Evolutionary conservation across 1,140 invertebrate species (phyloP), one percentile per base, ranked within the genome.

Genomic region (Drosophila subobscura): DNA sequence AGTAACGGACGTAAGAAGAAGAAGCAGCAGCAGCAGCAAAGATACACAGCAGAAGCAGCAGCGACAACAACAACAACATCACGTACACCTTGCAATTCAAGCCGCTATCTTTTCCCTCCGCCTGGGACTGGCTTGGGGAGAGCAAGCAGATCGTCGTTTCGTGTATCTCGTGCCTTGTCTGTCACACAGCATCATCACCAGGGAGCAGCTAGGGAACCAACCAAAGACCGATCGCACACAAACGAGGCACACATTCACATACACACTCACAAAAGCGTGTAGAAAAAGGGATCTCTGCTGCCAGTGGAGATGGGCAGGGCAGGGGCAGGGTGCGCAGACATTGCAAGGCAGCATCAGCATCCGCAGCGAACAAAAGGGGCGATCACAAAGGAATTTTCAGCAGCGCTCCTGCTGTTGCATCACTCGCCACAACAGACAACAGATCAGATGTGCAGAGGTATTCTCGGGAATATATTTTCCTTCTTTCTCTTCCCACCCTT

Each of bases 81-180:
- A 56, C 83, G 78, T 86, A 86, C 83, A 86, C 83, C 83, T 86
- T 86, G 83, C 83, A 88, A 83, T 88, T 89, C 79, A 88, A 83
- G 83, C 78, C 75, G 75, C 83, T 86, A 86, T 86, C 70, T 86
- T 77, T 68, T 83, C 66, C 70, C 52, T 70, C 78, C 61, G 63
- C 79, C 66, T 72, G 58, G 41, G 45, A 47, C 57, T 61, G 67
- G 37, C 44, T 50, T 49, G 23, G 50, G 37, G 56, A 46, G 70
- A 73, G 73, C 70, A 73, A 37, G 33, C 10, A 37, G 33, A 37
- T 37, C 33, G 33, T 37, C 33, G 33, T 37, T 8, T 37, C 33
- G 33, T 37, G 33, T 37, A 37, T 37, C 33, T 42, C 58, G 65
- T 64, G 41, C 45, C 50, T 55, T 47, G 60, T 68, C 60, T 64